Base-by-base conservation (phyloP, 1,140 invertebrate species). In the Diabrotica virgifera region DNA sequence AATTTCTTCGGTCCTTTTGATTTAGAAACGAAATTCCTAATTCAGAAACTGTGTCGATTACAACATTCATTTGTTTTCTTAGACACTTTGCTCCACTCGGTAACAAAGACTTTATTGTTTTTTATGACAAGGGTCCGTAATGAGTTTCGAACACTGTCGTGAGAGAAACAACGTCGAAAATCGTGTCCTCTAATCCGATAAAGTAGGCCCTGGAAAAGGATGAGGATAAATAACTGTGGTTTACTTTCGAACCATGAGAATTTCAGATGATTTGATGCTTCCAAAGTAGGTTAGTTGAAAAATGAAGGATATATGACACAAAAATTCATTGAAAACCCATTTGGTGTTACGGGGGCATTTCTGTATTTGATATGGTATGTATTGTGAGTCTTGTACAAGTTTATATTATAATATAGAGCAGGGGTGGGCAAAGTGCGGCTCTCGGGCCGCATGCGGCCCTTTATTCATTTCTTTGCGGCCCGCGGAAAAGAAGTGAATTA, bases 191-290 rank as follows among this genome's bases (percentile, higher is more conserved):
- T 57, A 57, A 57, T 57, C 24, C n/a, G 12, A 37, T 57, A 24
- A 57, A 57, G 55, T 57, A 57, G 55, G 55, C 37, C 12, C 55
- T 38, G 36, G 24, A 57, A 36, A n/a, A 36, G 55, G n/a, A 35
- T 35, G 9, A 13, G 9, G 24, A 24, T 24, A 24, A 11, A 13
- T 55, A 55, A 55, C 53, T 55, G 53, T 57, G 24, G 36, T 36
- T 57, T 57, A 57, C 55, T 57, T 57, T 57, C 55, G 24, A 36
- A n/a, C 55, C 55, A 57, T 57, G 55, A 57, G 55, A 57, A 57
- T 36, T 13, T 36, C 24, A 57, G 37, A 36, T 36, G 55, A 36
- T 37, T 36, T n/a, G 7, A 57, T 37, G 12, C 24, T 24, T 24
- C 24, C 4, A 24, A 24, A 24, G 55, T 57, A 36, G 55, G 55